Conservation (phyloP, 2,113 vertebrate species). For the Hemichromis elongatus region DNA sequence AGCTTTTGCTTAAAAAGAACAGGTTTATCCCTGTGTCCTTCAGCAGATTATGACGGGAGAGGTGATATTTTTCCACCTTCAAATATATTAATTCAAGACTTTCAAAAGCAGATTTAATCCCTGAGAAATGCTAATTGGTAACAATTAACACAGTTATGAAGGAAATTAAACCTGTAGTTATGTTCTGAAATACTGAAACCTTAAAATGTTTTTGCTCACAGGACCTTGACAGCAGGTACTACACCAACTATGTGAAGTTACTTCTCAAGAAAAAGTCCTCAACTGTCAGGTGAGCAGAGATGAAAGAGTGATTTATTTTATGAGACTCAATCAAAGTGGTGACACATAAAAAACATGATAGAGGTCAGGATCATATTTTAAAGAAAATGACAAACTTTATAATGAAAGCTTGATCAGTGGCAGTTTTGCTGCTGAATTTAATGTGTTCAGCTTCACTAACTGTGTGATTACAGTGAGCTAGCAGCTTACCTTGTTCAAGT, state of each 20-base stretch:
- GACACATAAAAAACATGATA: neutral
- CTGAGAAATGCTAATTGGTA: neutral
- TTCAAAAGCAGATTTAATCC: neutral
- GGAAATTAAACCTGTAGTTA: neutral
- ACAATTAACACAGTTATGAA: neutral
- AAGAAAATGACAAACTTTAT: neutral
- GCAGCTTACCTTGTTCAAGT: neutral
- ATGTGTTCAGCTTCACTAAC: neutral
- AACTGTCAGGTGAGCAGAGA: constrained; percentile 40
- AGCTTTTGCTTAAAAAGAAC: constrained; percentile 30
- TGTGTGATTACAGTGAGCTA: neutral
- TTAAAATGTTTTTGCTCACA: constrained; percentile 25
- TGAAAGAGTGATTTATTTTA: neutral
- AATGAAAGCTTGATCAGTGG: neutral
- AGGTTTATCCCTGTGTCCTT: constrained; percentile 8
- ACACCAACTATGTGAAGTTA: constrained; percentile 76
- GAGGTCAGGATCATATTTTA: neutral
- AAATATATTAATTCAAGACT: neutral
- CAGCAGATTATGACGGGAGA: constrained; percentile 37
- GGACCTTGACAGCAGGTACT: constrained; percentile 71
- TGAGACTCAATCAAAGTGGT: neutral
- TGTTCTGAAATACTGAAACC: neutral
- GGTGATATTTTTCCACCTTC: neutral
- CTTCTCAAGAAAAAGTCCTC: constrained; percentile 71
- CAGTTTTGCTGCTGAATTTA: neutral